Evolutionary conservation across 1,140 invertebrate species (phyloP).

Genomic region (Argopecten irradians): DNA sequence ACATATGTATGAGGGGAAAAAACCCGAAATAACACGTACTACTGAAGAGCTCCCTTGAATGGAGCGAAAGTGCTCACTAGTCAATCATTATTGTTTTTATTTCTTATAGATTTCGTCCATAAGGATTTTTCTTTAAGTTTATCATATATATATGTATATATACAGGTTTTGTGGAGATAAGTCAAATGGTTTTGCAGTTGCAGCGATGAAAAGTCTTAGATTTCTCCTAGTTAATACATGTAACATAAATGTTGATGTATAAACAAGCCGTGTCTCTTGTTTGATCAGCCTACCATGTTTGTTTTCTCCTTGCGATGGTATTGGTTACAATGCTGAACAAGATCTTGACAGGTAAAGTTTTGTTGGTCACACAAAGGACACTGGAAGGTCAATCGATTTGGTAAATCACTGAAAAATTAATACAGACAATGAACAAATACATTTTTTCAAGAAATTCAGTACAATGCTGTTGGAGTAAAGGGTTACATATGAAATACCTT

Average conservation of each 20-base stretch:
- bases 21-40: too few relatives aligned
- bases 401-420: conserved; percentile 54
- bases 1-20: too few relatives aligned
- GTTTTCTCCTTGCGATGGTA: conserved; percentile 52
- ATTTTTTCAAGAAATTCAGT: neutral
- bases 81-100: too few relatives aligned
- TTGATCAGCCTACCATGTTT: conserved; percentile 62
- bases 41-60: neutral
- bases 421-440: neutral
- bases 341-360: conserved; percentile 52
- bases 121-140: too few relatives aligned
- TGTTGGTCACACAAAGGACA: conserved; percentile 57
- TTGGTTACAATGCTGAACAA: conserved; percentile 66
- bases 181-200: neutral
- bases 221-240: neutral
- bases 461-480: neutral
- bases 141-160: neutral
- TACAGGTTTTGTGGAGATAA: neutral
- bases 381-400: conserved; percentile 58
- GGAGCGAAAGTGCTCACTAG: too few relatives aligned
- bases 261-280: neutral
- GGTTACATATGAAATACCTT: neutral
- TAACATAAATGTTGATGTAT: neutral
- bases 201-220: neutral
- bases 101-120: too few relatives aligned